These are phyloP conservation scores for Sminthopsis crassicaudata DNA, from an alignment of 2,113 vertebrate species.

Conservation along the genomic window DNA sequence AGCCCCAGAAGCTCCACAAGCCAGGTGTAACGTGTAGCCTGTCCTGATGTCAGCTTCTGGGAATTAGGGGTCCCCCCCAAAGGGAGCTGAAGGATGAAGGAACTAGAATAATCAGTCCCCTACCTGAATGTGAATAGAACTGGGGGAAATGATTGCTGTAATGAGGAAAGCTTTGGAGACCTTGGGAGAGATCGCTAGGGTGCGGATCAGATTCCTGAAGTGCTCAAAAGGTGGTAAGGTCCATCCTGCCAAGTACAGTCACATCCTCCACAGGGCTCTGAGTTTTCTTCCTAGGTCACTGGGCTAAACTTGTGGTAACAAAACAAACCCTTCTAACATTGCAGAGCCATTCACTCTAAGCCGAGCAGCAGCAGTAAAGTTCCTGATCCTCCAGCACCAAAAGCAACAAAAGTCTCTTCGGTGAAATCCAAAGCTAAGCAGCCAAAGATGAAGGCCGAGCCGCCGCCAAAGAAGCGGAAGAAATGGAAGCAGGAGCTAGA, in stretches of 20 bases:
- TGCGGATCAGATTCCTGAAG: constrained; percentile 25
- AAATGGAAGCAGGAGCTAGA: constrained; percentile 97
- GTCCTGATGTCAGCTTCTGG: neutral
- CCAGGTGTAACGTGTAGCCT: neutral
- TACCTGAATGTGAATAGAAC: constrained; percentile 45
- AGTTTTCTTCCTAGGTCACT: constrained; percentile 20
- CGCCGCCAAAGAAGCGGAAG: constrained; percentile 97
- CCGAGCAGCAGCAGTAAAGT: constrained; percentile 82
- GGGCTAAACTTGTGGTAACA: constrained; percentile 53
- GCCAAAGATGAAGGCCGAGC: constrained; percentile 92
- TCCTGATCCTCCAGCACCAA: constrained; percentile 84
- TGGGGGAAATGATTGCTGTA: neutral
- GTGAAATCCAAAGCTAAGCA: constrained; percentile 92
- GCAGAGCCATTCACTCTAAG: constrained; percentile 84
- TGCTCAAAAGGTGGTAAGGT: constrained; percentile 6
- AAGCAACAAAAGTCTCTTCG: constrained; percentile 87
- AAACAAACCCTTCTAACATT: constrained; percentile 67
- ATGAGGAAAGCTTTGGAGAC: constrained; percentile 4
- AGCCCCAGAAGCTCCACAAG: neutral
- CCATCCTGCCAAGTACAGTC: neutral
- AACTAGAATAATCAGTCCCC: neutral
- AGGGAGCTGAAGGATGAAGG: neutral
- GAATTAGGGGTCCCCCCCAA: neutral
- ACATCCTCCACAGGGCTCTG: neutral
- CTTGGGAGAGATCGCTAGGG: neutral